Conservation (phyloP, 2,888 invertebrate species). For the Leptopilina drosophilae region DNA sequence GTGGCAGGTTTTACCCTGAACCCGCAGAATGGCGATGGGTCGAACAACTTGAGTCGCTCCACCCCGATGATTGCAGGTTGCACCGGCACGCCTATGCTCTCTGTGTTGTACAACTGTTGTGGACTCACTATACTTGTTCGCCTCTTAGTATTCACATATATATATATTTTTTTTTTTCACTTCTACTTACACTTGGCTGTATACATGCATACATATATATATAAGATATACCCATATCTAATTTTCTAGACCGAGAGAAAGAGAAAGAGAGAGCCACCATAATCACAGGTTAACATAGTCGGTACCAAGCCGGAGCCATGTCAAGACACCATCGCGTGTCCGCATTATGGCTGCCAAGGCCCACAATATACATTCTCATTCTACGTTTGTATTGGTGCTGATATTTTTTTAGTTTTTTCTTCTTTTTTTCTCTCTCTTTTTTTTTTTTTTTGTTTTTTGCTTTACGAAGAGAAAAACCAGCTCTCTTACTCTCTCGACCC, state of each 20-base stretch:
- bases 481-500: conserved; percentile 42
- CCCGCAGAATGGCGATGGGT: conserved; percentile 50
- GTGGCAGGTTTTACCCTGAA: conserved; percentile 20
- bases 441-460: conserved; percentile 15
- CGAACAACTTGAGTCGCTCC: conserved; percentile 68
- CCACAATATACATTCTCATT: conserved; percentile 46
- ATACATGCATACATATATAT: too few species aligned
- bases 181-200: conserved; percentile 50
- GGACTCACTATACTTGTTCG: conserved; percentile 50
- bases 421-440: too few species aligned
- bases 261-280: conserved; percentile 66
- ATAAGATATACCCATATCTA: conserved; percentile 64
- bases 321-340: conserved; percentile 64
- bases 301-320: neutral
- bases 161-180: too few species aligned
- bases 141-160: conserved; percentile 44
- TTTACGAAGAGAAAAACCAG: conserved; percentile 56
- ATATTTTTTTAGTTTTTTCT: conserved; percentile 45
- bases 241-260: conserved; percentile 67
- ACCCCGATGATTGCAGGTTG: conserved; percentile 77
- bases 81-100: conserved; percentile 72
- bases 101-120: conserved; percentile 42
- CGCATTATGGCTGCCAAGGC: conserved; percentile 70
- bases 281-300: conserved; percentile 72
- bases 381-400: conserved; percentile 50